phyloP scores from a whole-genome alignment of 2,888 invertebrate genomes.

The Heteropelma amictum region DNA sequence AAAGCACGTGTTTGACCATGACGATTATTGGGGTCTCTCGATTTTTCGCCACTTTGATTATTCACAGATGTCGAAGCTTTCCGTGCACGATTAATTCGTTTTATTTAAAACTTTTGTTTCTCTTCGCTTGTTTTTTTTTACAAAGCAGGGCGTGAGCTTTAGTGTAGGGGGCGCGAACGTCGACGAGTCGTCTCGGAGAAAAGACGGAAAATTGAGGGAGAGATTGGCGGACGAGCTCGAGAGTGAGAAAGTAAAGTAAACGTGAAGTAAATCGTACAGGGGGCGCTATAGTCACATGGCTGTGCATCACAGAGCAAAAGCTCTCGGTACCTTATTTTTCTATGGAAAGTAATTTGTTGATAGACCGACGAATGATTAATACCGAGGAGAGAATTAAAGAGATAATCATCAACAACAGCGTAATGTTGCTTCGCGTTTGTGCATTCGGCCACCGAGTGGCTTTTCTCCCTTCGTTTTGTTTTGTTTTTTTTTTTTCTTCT shows the following conservation, averaged over 20 bases:
- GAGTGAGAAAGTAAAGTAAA: conserved; percentile 44
- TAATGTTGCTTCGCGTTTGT: conserved; percentile 63
- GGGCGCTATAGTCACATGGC: conserved; percentile 76
- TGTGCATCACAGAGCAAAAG: conserved; percentile 76
- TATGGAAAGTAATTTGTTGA: conserved; percentile 74
- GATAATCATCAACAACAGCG: conserved; percentile 38
- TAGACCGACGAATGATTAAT: conserved; percentile 69
- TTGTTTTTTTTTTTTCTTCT: background rate
- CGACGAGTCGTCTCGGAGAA: conserved; percentile 43
- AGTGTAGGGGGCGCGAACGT: conserved; percentile 9
- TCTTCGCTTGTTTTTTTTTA: too few relatives aligned
- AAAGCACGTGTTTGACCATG: conserved; percentile 12
- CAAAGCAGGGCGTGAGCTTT: background rate
- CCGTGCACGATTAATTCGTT: background rate
- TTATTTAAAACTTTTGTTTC: too few relatives aligned
- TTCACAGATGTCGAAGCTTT: conserved; percentile 12
- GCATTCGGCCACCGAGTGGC: conserved; percentile 75
- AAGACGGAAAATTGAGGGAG: background rate
- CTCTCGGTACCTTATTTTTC: conserved; percentile 77
- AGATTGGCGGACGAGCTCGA: too few relatives aligned
- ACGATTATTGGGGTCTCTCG: conserved; percentile 45
- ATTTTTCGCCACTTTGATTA: conserved; percentile 44
- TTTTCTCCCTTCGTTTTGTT: conserved; percentile 56
- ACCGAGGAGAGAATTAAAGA: conserved; percentile 53
- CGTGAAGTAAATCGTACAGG: conserved; percentile 56